A percentile compares a stretch with the other conserved stretches of the same genome.
Evolutionary conservation across 2,113 vertebrate genomes (phyloP).

Genomic region (Scophthalmus maximus): DNA sequence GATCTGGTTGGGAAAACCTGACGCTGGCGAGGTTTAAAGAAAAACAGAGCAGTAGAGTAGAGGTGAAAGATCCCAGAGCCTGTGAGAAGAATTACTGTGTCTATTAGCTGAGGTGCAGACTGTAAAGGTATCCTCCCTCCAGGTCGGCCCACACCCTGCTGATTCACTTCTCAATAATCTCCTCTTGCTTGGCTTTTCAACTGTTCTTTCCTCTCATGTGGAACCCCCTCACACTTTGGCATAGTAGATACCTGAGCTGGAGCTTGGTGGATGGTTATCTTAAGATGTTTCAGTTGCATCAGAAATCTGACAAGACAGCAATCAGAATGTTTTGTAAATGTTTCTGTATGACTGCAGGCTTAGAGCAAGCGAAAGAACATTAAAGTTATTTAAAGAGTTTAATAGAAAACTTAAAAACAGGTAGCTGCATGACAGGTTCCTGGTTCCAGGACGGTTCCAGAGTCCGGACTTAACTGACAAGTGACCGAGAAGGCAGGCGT

Average conservation of each 20-base stretch:
- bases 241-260: background rate
- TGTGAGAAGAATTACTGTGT: background rate
- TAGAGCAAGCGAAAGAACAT: too few species aligned
- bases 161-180: constrained; percentile 6
- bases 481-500: too few species aligned
- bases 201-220: background rate
- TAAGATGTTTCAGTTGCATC: too few species aligned
- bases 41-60: constrained; percentile 25
- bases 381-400: too few species aligned
- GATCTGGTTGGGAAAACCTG: constrained; percentile 41
- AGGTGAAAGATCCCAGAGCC: constrained; percentile 16
- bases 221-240: background rate
- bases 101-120: constrained; percentile 1
- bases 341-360: too few species aligned
- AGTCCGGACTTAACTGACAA: too few species aligned
- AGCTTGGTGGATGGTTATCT: background rate
- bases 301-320: too few species aligned
- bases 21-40: background rate
- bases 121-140: constrained; percentile 22
- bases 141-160: constrained; percentile 5
- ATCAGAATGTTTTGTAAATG: too few species aligned
- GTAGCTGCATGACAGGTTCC: too few species aligned
- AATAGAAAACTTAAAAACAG: too few species aligned
- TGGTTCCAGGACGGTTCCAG: too few species aligned
- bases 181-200: constrained; percentile 1